Conservation (phyloP, 2,797 vertebrate species). For the Danio kyathit region DNA sequence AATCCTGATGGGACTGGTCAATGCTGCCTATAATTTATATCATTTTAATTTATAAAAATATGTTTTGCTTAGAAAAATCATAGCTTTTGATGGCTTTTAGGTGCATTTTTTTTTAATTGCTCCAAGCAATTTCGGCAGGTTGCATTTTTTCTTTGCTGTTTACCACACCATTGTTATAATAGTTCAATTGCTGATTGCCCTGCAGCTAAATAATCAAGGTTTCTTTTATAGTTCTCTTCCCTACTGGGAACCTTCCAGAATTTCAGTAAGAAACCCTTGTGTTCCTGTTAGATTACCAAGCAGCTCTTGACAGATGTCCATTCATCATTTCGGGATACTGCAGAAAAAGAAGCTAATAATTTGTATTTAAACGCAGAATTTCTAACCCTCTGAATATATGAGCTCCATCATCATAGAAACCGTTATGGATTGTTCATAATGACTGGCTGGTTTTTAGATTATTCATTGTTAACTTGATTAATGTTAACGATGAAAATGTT, state of each 20-base stretch:
- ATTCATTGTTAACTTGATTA: slow-evolving; percentile 2
- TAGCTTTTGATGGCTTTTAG: too few species aligned
- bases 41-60: too few species aligned
- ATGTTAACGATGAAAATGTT: too few species aligned
- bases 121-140: not conserved
- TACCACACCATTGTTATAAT: slow-evolving; percentile 30
- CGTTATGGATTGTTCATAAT: slow-evolving; percentile 6
- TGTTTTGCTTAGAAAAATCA: too few species aligned
- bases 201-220: slow-evolving; percentile 49
- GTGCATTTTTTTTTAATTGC: not conserved
- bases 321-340: slow-evolving; percentile 15
- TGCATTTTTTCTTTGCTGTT: slow-evolving; percentile 27
- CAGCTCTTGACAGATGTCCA: slow-evolving; percentile 26
- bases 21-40: too few species aligned
- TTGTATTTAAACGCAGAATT: slow-evolving; percentile 15
- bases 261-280: not conserved
- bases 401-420: slow-evolving; percentile 10
- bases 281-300: slow-evolving; percentile 5
- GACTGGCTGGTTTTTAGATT: slow-evolving; percentile 3
- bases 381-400: slow-evolving; percentile 23
- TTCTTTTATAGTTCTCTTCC: slow-evolving; percentile 32
- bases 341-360: slow-evolving; percentile 41
- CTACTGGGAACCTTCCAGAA: not conserved
- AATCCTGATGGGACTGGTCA: too few species aligned
- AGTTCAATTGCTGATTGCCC: slow-evolving; percentile 42